A percentile compares a stretch with the other conserved stretches of the same genome.
phyloP scores from a whole-genome alignment of 2,797 vertebrate species.

The Coreius guichenoti region DNA sequence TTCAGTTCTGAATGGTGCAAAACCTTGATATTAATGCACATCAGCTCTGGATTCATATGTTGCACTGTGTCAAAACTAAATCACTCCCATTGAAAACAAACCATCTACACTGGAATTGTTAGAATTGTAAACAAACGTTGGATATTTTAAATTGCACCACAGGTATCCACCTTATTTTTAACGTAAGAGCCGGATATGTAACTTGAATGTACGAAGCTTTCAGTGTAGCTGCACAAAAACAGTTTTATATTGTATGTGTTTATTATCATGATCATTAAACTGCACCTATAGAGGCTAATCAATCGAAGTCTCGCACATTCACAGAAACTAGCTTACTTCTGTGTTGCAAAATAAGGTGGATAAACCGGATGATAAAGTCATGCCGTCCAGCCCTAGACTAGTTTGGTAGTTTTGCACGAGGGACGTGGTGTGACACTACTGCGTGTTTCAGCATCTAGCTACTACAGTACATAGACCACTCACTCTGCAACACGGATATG shows the following conservation, averaged over 20 bases:
- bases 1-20: neutral
- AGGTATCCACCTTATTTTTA: neutral
- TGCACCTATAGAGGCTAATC: neutral
- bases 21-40: neutral
- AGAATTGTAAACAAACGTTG: neutral
- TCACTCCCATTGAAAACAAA: neutral
- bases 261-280: neutral
- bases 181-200: neutral
- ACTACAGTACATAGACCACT: conserved; percentile 91
- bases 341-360: neutral
- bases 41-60: neutral
- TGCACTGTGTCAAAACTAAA: neutral
- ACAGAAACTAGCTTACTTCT: neutral
- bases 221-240: neutral
- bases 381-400: neutral
- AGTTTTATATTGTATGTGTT: neutral
- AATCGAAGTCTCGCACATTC: neutral
- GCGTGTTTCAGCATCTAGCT: conserved; percentile 74
- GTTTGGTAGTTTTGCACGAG: neutral
- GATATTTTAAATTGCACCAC: neutral
- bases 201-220: neutral
- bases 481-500: conserved; percentile 99
- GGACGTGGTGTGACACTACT: neutral
- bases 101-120: neutral
- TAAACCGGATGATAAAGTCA: neutral